Conservation (phyloP, 2,113 vertebrate species). For the Puffinus mauretanicus region DNA sequence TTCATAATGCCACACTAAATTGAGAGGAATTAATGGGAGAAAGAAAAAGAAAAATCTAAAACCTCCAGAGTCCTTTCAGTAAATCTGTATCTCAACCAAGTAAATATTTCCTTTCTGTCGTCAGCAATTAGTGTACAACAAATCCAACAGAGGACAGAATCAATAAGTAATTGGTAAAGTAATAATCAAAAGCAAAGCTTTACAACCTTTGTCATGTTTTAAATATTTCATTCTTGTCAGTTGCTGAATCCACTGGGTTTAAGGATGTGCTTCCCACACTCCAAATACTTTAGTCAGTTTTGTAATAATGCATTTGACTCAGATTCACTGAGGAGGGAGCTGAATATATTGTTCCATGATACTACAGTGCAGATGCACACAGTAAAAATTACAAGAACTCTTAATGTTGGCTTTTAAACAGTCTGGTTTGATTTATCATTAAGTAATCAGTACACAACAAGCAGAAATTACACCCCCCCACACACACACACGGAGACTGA, state of each 20-base stretch:
- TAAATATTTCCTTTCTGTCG: not conserved
- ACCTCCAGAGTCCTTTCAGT: not conserved
- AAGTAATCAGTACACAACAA: not conserved
- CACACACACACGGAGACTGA: too few relatives aligned
- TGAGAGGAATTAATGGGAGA: not conserved
- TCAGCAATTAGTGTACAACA: not conserved
- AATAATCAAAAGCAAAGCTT: slow-evolving; percentile 9
- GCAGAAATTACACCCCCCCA: not conserved
- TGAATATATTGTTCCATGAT: not conserved
- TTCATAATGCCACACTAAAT: not conserved
- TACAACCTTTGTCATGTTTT: not conserved
- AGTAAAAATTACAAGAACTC: not conserved
- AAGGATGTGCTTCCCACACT: not conserved
- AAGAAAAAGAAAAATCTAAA: not conserved
- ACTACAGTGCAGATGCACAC: not conserved
- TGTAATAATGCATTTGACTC: not conserved
- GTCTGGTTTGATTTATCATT: not conserved
- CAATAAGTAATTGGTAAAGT: slow-evolving; percentile 3
- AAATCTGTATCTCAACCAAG: not conserved
- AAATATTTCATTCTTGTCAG: not conserved
- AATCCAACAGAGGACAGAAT: not conserved
- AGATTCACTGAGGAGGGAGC: not conserved
- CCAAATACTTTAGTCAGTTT: not conserved
- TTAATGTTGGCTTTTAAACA: not conserved
- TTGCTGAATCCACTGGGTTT: not conserved